Percentiles rank a stretch among this genome's conserved stretches.
Evolutionary conservation across 1,140 invertebrate genomes (phyloP).

Genomic region (Dendroctonus ponderosae): DNA sequence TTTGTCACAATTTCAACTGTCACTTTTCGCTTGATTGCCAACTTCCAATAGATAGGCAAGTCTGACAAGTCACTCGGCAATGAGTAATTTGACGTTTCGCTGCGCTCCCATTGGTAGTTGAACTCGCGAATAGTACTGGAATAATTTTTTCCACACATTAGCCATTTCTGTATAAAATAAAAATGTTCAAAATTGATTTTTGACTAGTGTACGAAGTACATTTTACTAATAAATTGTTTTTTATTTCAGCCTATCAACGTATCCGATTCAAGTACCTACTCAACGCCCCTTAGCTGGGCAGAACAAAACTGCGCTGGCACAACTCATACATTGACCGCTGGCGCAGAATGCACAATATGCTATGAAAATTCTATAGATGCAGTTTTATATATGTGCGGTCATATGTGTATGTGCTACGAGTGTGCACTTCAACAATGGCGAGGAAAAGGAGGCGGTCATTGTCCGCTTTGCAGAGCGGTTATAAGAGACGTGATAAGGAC

Average conservation of each 20-base stretch:
- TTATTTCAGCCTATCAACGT: constrained; percentile 50
- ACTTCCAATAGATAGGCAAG: no score
- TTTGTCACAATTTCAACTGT: no score
- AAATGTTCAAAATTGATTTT: no score
- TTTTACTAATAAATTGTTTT: constrained; percentile 14
- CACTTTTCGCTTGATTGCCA: no score
- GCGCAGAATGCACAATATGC: constrained; percentile 88
- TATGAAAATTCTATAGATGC: constrained; percentile 90
- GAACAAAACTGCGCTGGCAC: constrained; percentile 52
- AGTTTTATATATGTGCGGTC: constrained; percentile 94
- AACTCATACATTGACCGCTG: constrained; percentile 51
- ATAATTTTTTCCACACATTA: no score
- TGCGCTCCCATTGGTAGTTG: no score
- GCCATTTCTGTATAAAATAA: no score
- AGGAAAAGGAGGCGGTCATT: constrained; percentile 84
- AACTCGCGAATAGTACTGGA: no score
- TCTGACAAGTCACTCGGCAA: no score
- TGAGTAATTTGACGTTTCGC: no score
- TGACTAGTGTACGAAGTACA: no score
- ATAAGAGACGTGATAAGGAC: constrained; percentile 95
- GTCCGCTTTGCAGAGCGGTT: constrained; percentile 88
- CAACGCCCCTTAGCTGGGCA: constrained; percentile 46
- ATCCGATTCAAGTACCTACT: constrained; percentile 47
- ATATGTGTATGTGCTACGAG: constrained; percentile 99
- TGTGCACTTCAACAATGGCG: constrained; percentile 91